These are phyloP conservation scores for Hirtodrosophila trivittata DNA, from an alignment of 2,888 invertebrate genomes.

Conservation along the genomic window DNA sequence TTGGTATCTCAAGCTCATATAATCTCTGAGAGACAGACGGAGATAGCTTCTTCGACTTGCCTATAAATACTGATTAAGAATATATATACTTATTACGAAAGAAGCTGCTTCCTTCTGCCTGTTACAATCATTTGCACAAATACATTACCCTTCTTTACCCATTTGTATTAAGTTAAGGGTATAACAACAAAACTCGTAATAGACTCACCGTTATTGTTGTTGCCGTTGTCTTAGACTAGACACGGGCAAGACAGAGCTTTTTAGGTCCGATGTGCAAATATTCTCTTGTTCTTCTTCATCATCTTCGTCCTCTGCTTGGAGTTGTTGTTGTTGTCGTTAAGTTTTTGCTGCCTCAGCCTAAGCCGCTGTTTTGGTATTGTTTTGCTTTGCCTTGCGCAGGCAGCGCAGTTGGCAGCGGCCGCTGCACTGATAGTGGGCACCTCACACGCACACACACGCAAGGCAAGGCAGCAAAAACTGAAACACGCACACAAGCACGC, in stretches of 20 bases:
- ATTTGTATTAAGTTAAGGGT: too few species aligned
- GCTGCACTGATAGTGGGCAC: slow-evolving; percentile 57
- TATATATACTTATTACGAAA: too few species aligned
- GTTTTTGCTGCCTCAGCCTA: slow-evolving; percentile 12
- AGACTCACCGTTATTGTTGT: slow-evolving; percentile 20
- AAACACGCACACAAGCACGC: slow-evolving; percentile 21
- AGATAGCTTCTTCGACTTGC: too few species aligned
- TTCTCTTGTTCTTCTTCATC: not conserved
- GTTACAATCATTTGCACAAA: too few species aligned
- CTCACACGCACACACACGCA: slow-evolving; percentile 31
- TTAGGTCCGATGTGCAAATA: slow-evolving; percentile 1
- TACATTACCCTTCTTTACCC: too few species aligned
- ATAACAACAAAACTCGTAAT: slow-evolving; percentile 1
- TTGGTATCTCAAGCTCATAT: too few species aligned
- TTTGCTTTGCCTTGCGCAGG: slow-evolving; percentile 16
- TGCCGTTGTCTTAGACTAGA: slow-evolving; percentile 23
- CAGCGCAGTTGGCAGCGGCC: slow-evolving; percentile 26
- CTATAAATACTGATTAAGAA: too few species aligned
- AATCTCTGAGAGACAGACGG: too few species aligned
- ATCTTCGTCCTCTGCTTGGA: not conserved
- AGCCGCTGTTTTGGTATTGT: slow-evolving; percentile 34
- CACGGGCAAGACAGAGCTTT: slow-evolving; percentile 34
- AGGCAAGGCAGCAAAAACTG: slow-evolving; percentile 39
- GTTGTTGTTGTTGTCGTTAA: slow-evolving; percentile 10
- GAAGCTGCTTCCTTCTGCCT: too few species aligned